These are phyloP conservation scores for Hylia prasina DNA, from an alignment of 2,113 vertebrate genomes.

Conservation along the genomic window DNA sequence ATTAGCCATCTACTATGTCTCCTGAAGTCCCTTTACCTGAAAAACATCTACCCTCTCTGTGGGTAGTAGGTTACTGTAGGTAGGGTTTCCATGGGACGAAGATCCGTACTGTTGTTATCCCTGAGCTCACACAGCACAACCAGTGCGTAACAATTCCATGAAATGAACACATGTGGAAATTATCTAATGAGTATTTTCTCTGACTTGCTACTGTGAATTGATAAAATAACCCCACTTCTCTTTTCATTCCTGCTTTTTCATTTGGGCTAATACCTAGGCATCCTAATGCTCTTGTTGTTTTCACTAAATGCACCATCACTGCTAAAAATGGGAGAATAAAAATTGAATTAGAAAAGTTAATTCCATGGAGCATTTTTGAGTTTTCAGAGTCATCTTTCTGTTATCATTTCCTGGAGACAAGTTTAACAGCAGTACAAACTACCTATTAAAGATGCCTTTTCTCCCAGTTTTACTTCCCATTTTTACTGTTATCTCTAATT, in stretches of 20 bases:
- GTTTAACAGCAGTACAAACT: neutral
- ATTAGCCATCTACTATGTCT: neutral
- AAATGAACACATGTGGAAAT: neutral
- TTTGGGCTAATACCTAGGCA: neutral
- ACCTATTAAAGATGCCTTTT: neutral
- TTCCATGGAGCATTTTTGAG: neutral
- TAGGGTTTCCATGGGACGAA: neutral
- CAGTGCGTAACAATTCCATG: neutral
- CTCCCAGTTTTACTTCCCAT: neutral
- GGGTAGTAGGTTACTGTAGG: neutral
- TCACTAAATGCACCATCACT: neutral
- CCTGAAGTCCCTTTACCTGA: neutral
- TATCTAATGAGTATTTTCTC: neutral
- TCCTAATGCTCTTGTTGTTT: neutral
- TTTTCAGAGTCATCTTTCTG: neutral
- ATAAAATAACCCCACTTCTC: neutral
- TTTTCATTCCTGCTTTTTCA: neutral
- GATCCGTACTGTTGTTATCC: neutral
- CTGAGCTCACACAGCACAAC: neutral
- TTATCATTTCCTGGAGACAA: neutral
- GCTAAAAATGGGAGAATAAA: neutral
- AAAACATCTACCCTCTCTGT: neutral
- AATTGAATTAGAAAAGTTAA: neutral
- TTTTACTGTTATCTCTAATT: neutral
- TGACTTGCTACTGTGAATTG: neutral